A percentile compares a stretch with the other conserved stretches of the same genome.
phyloP scores from a whole-genome alignment of 2,113 vertebrate species.

The Paramisgurnus dabryanus region DNA sequence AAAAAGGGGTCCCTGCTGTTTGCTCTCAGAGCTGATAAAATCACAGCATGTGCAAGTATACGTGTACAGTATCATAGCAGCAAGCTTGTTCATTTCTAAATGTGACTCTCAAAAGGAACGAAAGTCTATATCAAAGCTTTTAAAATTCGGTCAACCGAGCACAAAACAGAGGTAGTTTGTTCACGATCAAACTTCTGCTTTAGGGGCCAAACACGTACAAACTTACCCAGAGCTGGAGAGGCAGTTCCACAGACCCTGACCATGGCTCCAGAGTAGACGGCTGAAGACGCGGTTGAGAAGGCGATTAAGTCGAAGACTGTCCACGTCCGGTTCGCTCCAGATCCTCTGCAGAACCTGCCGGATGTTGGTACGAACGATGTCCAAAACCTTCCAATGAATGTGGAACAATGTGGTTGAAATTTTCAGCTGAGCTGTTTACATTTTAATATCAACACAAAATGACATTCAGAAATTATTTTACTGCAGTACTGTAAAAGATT shows the following conservation, averaged over 20 bases:
- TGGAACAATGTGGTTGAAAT: not conserved
- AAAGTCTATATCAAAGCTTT: constrained; percentile 4
- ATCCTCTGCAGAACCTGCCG: constrained; percentile 85
- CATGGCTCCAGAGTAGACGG: constrained; percentile 94
- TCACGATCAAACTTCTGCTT: no score
- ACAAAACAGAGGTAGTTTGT: not conserved
- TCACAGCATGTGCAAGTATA: constrained; percentile 38
- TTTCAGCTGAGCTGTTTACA: no score
- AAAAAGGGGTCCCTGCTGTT: constrained; percentile 39
- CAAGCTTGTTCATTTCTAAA: constrained; percentile 2
- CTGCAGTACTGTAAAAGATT: no score
- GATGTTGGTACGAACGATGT: constrained; percentile 91
- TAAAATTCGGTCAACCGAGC: not conserved
- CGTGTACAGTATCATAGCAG: constrained; percentile 10
- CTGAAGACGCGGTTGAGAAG: constrained; percentile 93
- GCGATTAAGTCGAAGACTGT: constrained; percentile 87
- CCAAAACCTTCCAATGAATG: constrained; percentile 83
- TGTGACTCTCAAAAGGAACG: constrained; percentile 14
- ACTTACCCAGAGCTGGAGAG: constrained; percentile 92
- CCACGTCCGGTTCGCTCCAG: constrained; percentile 90
- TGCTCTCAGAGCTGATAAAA: constrained; percentile 41
- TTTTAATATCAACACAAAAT: no score
- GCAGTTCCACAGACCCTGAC: constrained; percentile 96
- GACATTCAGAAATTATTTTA: no score
- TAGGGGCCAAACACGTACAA: not conserved